Base-by-base conservation (phyloP, 2,113 vertebrate species). In the Myotis davidii region DNA sequence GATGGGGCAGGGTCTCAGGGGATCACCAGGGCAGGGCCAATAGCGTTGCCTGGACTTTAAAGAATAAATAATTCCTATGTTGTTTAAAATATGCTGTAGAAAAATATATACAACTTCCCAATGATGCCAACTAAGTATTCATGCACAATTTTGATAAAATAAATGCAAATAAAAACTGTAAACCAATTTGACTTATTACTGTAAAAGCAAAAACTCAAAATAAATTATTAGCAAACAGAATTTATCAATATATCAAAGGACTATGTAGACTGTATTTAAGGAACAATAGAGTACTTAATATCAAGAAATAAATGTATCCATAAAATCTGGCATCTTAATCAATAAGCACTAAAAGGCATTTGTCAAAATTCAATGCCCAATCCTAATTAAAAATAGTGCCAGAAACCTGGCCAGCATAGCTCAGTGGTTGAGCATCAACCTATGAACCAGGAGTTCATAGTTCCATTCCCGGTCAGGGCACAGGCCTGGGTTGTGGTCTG, bases 211-310 rank as follows among this genome's bases (percentile, higher is more conserved):
- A 89, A 52, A 52, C 17, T 50, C 32, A 54, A 73, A 88, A 45
- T 78, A 85, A 73, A 88, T 45, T 78, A 90, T 64, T 79, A 93
- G 12, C 14, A 27, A 81, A 85, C 18, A 85, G 23, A 79, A 45
- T 79, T 37, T 84, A 69, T 52, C 42, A 89, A 37, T 42, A n/a
- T 93, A n/a, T 95, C 78, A 90, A 45, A 73, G 70, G 27, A 65
- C 32, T 88, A 54, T 72, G 29, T n/a, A 52, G 16, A 84, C 14
- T 76, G 29, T 52, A 85, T 85, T 72, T 59, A 10, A 89, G 39
- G 32, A 90, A 70, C 45, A 79, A 72, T 23, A 73, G 14, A 42
- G 56, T 21, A 11, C 10, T 39, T 65, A 54, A 74, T 73, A 85
- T 90, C 37, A 85, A 54, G 23, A 95, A 89, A 85, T 18, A 0